These are phyloP conservation scores for Hetaerina titia DNA, from an alignment of 2,888 invertebrate genomes.

Conservation along the genomic window DNA sequence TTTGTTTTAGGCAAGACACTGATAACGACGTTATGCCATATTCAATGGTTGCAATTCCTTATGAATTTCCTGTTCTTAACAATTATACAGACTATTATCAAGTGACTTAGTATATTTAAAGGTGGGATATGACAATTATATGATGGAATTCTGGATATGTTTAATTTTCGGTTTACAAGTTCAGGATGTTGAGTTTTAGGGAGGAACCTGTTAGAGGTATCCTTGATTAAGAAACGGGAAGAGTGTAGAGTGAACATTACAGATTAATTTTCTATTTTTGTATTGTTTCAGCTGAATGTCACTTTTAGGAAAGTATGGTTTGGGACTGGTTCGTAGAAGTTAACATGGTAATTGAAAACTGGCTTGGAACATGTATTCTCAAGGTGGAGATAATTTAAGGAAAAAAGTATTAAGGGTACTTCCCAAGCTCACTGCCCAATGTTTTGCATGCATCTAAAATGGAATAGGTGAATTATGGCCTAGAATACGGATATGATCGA, in stretches of 20 bases:
- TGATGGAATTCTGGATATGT: background rate
- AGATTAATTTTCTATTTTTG: constrained; percentile 62
- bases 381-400: background rate
- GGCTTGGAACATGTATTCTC: constrained; percentile 14
- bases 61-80: constrained; percentile 36
- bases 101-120: constrained; percentile 47
- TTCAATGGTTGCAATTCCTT: constrained; percentile 27
- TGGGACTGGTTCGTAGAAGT: background rate
- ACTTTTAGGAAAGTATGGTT: constrained; percentile 1
- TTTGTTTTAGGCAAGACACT: constrained; percentile 47
- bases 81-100: constrained; percentile 36
- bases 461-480: background rate
- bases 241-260: background rate
- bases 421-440: constrained; percentile 53
- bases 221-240: constrained; percentile 1
- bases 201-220: constrained; percentile 14
- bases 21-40: constrained; percentile 15
- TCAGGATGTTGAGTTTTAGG: background rate
- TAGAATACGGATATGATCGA: background rate
- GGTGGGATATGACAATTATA: background rate
- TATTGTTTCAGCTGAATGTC: constrained; percentile 60
- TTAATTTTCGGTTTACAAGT: constrained; percentile 25
- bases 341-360: background rate
- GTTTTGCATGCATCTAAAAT: background rate
- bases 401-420: constrained; percentile 52